phyloP scores from a whole-genome alignment of 2,113 vertebrate genomes.

The Corythornis madagascariensis region DNA sequence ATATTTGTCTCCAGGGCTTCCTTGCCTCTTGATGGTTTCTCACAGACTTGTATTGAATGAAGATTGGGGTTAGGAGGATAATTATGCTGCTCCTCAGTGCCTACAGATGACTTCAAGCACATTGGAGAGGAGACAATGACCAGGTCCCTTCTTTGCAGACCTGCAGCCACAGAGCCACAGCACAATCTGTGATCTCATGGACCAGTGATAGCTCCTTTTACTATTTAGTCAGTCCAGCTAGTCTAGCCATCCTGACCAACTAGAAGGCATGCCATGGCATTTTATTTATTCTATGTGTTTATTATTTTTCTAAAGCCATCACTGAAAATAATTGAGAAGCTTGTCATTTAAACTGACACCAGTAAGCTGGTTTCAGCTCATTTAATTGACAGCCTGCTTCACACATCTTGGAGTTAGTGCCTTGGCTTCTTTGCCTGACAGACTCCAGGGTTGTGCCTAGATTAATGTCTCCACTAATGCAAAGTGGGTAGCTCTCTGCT shows the following conservation, averaged over 20 bases:
- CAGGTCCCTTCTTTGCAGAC: background rate
- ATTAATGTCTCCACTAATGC: background rate
- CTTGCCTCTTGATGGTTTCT: background rate
- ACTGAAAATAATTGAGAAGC: background rate
- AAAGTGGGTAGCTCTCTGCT: background rate
- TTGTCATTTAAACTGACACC: background rate
- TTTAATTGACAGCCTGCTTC: background rate
- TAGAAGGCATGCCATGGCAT: accelerated
- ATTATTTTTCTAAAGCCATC: background rate
- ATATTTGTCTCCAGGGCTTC: background rate
- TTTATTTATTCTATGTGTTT: too few species aligned
- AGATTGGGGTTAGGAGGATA: background rate
- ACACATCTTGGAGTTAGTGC: background rate
- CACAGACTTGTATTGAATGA: background rate
- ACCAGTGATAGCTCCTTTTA: background rate
- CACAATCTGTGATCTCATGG: background rate
- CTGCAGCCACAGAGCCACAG: background rate
- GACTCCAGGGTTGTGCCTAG: background rate
- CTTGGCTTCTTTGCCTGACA: background rate
- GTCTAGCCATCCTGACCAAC: background rate
- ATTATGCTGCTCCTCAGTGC: background rate
- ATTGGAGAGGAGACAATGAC: background rate
- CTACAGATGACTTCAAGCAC: background rate
- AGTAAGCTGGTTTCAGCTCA: background rate
- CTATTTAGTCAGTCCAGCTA: background rate